These are phyloP conservation scores for Erythrolamprus reginae DNA, from an alignment of 2,113 vertebrate genomes.

Conservation along the genomic window DNA sequence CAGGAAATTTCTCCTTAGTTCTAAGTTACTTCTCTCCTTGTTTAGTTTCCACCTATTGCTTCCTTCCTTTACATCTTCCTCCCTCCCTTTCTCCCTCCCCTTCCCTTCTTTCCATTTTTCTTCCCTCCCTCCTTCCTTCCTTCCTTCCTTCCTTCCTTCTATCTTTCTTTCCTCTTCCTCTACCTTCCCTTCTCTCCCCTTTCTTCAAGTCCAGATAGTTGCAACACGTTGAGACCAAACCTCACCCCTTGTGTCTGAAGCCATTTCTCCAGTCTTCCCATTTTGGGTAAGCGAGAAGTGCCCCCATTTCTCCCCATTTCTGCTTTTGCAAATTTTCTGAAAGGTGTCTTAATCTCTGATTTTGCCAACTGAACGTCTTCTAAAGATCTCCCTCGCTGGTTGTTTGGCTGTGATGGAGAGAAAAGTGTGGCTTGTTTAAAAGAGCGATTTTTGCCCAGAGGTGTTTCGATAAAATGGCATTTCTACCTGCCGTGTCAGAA, in stretches of 20 bases:
- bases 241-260: background rate
- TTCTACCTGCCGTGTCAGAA: conserved; percentile 12
- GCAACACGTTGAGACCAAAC: background rate
- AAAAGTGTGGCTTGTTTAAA: conserved; percentile 3
- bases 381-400: background rate
- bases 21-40: no score
- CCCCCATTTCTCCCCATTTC: background rate
- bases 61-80: background rate
- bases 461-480: conserved; percentile 22
- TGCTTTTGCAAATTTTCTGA: background rate
- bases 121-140: background rate
- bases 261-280: background rate
- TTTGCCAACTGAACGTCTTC: background rate
- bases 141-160: no score
- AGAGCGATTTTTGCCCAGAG: conserved; percentile 2
- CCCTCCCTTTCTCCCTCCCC: background rate
- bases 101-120: background rate
- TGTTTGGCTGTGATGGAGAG: background rate
- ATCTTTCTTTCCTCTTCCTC: background rate
- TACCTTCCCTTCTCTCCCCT: no score
- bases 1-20: no score
- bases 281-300: background rate
- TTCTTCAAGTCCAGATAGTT: no score
- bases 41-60: no score
- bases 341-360: conserved; percentile 4